Base-by-base conservation (phyloP, 2,113 vertebrate species). In the Seriola aureovittata region DNA sequence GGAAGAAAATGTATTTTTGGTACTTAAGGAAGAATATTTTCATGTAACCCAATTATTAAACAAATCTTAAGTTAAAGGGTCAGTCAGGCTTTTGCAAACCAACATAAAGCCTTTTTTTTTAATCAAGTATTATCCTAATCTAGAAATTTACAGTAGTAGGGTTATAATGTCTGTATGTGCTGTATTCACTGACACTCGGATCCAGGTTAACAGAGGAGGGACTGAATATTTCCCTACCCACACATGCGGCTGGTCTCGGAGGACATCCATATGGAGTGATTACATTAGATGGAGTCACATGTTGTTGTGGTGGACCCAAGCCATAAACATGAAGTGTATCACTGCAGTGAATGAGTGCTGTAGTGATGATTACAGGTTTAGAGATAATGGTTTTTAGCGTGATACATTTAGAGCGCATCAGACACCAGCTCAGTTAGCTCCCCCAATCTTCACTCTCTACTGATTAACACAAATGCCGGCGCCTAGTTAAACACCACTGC, bases 381-480 rank as follows among this genome's bases (percentile, higher is more conserved):
- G 73, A 72, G 86, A 85, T 88, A 85, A 87, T 86, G 71, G 55
- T 64, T 81, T 87, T 84, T 80, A 84, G 55, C 21, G 50, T 77
- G 81, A 88, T 82, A 75, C 85, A 80, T 79, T 90, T 80, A 85
- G 67, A 83, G 81, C 66, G 70, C 79, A 69, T 42, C 75, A 88
- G 78, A 83, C 78, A 50, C 70, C 73, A 42, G 71, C 78, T 85
- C 87, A 62, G 85, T 88, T 82, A 82, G 85, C 74, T 84, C 60
- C 72, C 52, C 82, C 80, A 65, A 70, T 90, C 80, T 81, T 91
- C 80, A 68, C 85, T 87, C 85, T 85, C 62, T 65, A 52, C 88
- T 91, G 90, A 93, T 93, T 91, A 90, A 78, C 88, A 80, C 82
- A 89, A 90, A 89, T 57, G 75, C 75, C 5, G 75, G 68, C 36